Base-by-base conservation (phyloP, 2,797 vertebrate species). In the Telmatherina bonti region DNA sequence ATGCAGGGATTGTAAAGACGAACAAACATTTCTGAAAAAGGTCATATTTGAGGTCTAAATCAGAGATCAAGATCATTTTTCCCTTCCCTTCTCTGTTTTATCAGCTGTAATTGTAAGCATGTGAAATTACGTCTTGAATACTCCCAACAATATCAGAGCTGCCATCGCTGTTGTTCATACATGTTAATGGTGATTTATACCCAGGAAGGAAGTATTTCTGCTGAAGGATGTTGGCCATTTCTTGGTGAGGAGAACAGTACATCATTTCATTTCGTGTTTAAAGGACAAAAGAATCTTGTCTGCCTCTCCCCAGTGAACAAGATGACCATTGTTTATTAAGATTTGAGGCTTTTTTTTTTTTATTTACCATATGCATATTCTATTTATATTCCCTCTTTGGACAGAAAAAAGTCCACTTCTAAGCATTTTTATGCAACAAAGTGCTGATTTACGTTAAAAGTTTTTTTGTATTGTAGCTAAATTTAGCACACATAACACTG, bases 191-290 rank as follows among this genome's bases (percentile, higher is more conserved):
- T 47, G 76, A 75, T 84, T 88, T 68, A 79, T 63, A 29, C 20
- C 2, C 53, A 79, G 75, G 80, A 85, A 85, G 73, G 68, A 74
- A 81, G 22, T 62, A 63, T 66, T 81, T 68, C 55, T 78, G 51
- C 53, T 67, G 16, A 61, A 74, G 57, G 72, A 65, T 58, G 70
- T 70, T 43, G 33, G 56, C 7, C 66, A 20, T 76, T 64, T 18
- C 49, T 58, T 38, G 27, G 51, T 20, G 30, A 56, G 57, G 45
- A 24, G 62, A 64, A 58, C 56, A 49, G 30, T 52, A 29, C 62
- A 72, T 64, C 13, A 49, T 72, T 73, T 74, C 43, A 36, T 1
- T 20, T 5, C 30, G 24, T 61, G 30, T 43, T 62, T 20, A 1
- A 7, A 47, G 30, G 18, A 76, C 45, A 43, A 81, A 78, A 65